A percentile compares a stretch with the other conserved stretches of the same genome.
These are phyloP conservation scores for Porites lobata DNA, from an alignment of 92 coral and sea anemone species.

Conservation along the genomic window DNA sequence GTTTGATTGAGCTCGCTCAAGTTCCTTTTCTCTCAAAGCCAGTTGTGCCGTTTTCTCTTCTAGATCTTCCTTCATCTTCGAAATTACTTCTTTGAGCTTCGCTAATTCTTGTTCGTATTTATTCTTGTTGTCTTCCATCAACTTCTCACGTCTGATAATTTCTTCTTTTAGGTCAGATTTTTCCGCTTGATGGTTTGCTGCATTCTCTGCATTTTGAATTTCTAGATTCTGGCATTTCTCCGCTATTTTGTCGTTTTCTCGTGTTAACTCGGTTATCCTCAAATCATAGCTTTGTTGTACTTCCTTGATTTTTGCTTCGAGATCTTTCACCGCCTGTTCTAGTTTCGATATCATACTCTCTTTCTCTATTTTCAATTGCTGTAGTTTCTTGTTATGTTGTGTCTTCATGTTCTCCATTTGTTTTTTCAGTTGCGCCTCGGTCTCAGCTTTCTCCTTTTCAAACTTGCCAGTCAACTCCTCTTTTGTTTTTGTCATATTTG, in stretches of 20 bases:
- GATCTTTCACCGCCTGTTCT: constrained; percentile 23
- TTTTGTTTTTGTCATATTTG: neutral
- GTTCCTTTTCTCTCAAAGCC: constrained; percentile 11
- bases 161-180: constrained; percentile 19
- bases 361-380: constrained; percentile 38
- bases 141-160: constrained; percentile 26
- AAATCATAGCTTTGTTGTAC: constrained; percentile 38
- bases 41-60: constrained; percentile 6
- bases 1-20: constrained; percentile 11
- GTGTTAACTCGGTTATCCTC: constrained; percentile 32
- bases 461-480: constrained; percentile 26
- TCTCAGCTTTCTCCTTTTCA: constrained; percentile 30
- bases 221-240: constrained; percentile 31
- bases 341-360: constrained; percentile 46
- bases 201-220: constrained; percentile 8
- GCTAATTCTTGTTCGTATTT: constrained; percentile 4
- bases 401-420: constrained; percentile 54
- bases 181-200: constrained; percentile 13
- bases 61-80: constrained; percentile 27
- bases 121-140: constrained; percentile 28
- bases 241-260: constrained; percentile 34
- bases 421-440: constrained; percentile 48
- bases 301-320: constrained; percentile 53
- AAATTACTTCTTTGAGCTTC: constrained; percentile 16
- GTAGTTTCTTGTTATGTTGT: constrained; percentile 27